A percentile compares a stretch with the other conserved stretches of the same genome.
Evolutionary conservation across 2,888 invertebrate species (phyloP).

Genomic region (Pomacea canaliculata): DNA sequence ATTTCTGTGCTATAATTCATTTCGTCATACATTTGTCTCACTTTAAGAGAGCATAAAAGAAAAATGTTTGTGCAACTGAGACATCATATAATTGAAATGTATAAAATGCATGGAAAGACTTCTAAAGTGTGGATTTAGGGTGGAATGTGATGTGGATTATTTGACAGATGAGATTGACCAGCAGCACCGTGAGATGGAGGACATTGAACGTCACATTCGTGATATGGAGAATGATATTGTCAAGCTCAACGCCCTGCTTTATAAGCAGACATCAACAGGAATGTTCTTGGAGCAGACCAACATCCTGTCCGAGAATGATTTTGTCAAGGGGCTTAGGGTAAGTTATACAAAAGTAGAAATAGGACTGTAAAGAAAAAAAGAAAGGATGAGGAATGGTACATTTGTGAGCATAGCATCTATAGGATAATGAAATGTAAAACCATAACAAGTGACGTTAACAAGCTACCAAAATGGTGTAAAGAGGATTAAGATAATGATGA

Average conservation of each 20-base stretch:
- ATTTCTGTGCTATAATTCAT: too few relatives aligned
- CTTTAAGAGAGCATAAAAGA: neutral
- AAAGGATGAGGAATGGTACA: too few relatives aligned
- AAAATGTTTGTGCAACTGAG: neutral
- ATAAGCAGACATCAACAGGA: constrained; percentile 36
- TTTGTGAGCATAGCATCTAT: too few relatives aligned
- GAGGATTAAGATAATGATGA: too few relatives aligned
- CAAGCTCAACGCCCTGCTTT: constrained; percentile 66
- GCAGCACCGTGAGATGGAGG: constrained; percentile 63
- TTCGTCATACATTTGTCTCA: too few relatives aligned
- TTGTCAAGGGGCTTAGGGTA: constrained; percentile 65
- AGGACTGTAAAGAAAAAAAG: too few relatives aligned
- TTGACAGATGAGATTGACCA: constrained; percentile 64
- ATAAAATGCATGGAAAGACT: too few relatives aligned
- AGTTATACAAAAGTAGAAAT: neutral
- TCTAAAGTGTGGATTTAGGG: too few relatives aligned
- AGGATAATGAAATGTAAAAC: too few relatives aligned
- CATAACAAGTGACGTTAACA: too few relatives aligned
- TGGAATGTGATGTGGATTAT: too few relatives aligned
- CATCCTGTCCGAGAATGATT: constrained; percentile 67
- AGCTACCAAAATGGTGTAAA: too few relatives aligned
- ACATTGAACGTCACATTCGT: constrained; percentile 62
- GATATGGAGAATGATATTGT: constrained; percentile 68
- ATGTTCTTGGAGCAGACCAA: constrained; percentile 36
- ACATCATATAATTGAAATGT: constrained; percentile 7